Base-by-base conservation (phyloP, 2,113 vertebrate species). In the Corydoras sp. region DNA sequence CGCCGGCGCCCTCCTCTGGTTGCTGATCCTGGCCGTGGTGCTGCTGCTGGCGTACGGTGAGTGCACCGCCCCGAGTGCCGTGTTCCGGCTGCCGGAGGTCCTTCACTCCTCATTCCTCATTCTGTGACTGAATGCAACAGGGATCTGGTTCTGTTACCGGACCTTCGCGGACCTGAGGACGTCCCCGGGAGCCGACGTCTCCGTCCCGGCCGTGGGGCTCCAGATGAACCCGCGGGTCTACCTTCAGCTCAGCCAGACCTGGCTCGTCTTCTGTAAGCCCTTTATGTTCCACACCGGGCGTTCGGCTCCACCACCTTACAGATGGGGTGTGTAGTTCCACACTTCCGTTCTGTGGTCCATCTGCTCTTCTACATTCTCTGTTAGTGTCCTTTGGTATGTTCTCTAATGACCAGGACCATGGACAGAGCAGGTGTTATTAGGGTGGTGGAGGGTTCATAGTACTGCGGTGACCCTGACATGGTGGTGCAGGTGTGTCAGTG, bases 21-120 rank as follows among this genome's bases (percentile, higher is more conserved):
- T 92, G 71, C 92, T 92, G 83, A 89, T 94, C 79, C 73, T 93
- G 12, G 85, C 89, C 18, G 87, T 96, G 63, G 83, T 95, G 35
- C 87, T 90, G 68, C 85, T 96, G 75, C 79, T 95, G 77, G 91
- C 87, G 13, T 96, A 94, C 5, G 95, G 95, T 97, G 87, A 35
- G 91, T 90, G 31, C 43, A 18, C 49, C 6, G 58, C 24, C 51
- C 15, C 62, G 49, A 67, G 6, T 61, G n/a, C n/a, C n/a, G 31
- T 35, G 15, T 63, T 10, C 15, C 14, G 6, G 32, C 32, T 35
- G 32, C 32, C 6, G 32, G 35, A 43, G 4, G 35, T 43, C 7
- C 35, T 43, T 43, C 35, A 2, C 7, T 8, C 0, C 4, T 43
- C 35, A 43, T 43, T 8, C 0, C 4, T 43, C 35, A 43, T 43